These are phyloP conservation scores for Theropithecus gelada DNA, from an alignment of 2,113 vertebrate species.

Conservation along the genomic window DNA sequence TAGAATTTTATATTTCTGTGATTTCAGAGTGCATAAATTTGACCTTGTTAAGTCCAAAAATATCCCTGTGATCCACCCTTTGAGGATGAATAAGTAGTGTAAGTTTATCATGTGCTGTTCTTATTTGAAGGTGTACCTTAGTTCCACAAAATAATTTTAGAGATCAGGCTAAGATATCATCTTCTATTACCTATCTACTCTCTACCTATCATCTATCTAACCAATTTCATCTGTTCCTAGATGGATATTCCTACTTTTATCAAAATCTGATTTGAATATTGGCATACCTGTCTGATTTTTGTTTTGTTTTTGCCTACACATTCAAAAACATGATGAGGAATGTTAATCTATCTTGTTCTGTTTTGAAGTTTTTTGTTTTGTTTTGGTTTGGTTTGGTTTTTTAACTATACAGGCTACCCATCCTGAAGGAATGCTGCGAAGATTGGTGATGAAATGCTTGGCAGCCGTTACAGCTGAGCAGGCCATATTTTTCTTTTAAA, in stretches of 20 bases:
- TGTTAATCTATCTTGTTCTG: neutral
- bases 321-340: neutral
- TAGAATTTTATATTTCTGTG: neutral
- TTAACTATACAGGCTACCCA: neutral
- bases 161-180: neutral
- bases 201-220: neutral
- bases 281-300: neutral
- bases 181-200: neutral
- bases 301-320: neutral
- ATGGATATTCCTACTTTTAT: neutral
- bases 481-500: slow-evolving; percentile 9
- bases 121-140: neutral
- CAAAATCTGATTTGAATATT: neutral
- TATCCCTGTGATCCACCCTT: neutral
- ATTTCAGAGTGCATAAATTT: neutral
- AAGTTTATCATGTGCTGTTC: neutral
- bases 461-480: neutral
- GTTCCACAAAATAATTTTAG: neutral
- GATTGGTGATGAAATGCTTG: slow-evolving; percentile 37
- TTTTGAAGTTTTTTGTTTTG: neutral
- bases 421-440: neutral
- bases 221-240: neutral
- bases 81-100: neutral
- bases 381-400: neutral
- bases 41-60: neutral